Conservation (phyloP, 2,797 vertebrate genomes). For the Poecilia wingei region DNA sequence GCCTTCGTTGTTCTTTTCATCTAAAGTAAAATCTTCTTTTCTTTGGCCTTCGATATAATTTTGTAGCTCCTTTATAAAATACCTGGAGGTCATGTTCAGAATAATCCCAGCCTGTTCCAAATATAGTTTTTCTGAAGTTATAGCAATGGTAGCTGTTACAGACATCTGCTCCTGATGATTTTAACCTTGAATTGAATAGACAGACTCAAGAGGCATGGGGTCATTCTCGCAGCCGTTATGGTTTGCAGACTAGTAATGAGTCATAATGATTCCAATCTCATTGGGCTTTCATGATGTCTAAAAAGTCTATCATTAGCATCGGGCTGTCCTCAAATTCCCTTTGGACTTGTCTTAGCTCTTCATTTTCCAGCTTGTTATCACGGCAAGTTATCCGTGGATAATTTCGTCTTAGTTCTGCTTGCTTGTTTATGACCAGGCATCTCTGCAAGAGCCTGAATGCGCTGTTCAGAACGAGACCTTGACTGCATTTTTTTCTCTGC, state of each 20-base stretch:
- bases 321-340: conserved; percentile 32
- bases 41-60: neutral
- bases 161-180: neutral
- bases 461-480: conserved; percentile 25
- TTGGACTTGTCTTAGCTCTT: conserved; percentile 18
- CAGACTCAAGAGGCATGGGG: neutral
- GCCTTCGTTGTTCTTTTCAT: neutral
- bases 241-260: neutral
- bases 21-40: neutral
- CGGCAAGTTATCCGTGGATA: conserved; percentile 29
- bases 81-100: conserved; percentile 2
- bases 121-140: neutral
- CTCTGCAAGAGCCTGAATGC: conserved; percentile 21
- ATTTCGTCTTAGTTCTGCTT: conserved; percentile 37
- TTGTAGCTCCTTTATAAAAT: conserved; percentile 13
- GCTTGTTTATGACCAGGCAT: conserved; percentile 20
- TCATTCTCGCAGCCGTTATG: neutral
- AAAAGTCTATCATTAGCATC: neutral
- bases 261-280: neutral
- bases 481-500: conserved; percentile 19
- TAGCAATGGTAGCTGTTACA: neutral
- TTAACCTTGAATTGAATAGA: neutral
- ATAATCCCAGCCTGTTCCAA: neutral
- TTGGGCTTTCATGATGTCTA: neutral
- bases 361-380: conserved; percentile 22